A percentile compares a stretch with the other conserved stretches of the same genome.
Evolutionary conservation across 1,140 invertebrate genomes (phyloP).

Genomic region (Harpegnathos saltator): DNA sequence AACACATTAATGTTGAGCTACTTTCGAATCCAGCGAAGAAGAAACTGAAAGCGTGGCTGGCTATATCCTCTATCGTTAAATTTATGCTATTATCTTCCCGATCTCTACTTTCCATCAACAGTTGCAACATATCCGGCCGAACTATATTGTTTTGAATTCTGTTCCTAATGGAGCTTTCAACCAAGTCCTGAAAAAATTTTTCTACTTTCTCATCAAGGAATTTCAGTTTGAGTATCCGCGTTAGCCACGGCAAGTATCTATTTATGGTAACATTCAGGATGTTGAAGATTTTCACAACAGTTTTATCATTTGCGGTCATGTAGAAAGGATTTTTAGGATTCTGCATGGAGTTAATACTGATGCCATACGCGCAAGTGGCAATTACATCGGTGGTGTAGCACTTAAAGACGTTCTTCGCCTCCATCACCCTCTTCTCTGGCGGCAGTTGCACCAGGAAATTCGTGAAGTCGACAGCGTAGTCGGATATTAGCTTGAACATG

Average conservation of each 20-base stretch:
- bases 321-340: background rate
- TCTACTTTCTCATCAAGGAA: background rate
- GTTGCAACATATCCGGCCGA: constrained; percentile 56
- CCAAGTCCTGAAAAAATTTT: constrained; percentile 16
- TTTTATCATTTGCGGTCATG: background rate
- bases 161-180: background rate
- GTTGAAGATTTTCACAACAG: background rate
- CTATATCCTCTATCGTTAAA: constrained; percentile 25
- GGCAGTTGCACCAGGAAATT: background rate
- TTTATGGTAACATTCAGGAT: background rate
- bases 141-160: constrained; percentile 24
- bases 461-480: no score
- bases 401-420: no score
- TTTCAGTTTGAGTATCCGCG: constrained; percentile 1
- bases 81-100: background rate
- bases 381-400: no score
- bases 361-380: no score
- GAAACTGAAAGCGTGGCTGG: constrained; percentile 82
- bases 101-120: constrained; percentile 49
- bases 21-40: constrained; percentile 87
- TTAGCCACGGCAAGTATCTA: background rate
- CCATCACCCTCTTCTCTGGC: no score
- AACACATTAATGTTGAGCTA: constrained; percentile 83
- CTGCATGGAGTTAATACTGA: no score
- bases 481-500: no score